Percentiles rank a stretch among this genome's conserved stretches.
Conservation (phyloP, 2,797 vertebrate genomes). For the Anguilla megastoma region DNA sequence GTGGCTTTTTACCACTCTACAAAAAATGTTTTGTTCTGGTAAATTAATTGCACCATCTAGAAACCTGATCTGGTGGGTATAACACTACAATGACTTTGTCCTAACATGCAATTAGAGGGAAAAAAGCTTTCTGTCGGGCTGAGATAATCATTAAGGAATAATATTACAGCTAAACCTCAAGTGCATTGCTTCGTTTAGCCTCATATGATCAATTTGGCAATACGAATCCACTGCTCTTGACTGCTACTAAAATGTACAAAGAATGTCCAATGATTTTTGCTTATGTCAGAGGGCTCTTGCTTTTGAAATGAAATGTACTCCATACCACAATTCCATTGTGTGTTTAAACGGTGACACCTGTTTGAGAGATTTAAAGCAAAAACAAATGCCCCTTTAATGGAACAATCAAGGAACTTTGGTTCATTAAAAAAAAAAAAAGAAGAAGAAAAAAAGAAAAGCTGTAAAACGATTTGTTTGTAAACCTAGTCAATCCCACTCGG, state of each 20-base stretch:
- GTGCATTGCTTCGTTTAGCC: slow-evolving; percentile 54
- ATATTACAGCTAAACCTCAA: slow-evolving; percentile 55
- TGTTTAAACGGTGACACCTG: not conserved
- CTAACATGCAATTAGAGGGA: slow-evolving; percentile 69
- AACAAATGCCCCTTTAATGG: not conserved
- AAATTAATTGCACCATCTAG: slow-evolving; percentile 75
- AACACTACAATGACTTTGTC: slow-evolving; percentile 72
- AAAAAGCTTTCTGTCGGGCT: slow-evolving; percentile 49
- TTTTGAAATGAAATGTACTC: not conserved
- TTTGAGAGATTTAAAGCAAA: not conserved
- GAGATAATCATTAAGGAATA: slow-evolving; percentile 64
- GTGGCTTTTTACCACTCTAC: not conserved
- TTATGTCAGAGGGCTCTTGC: not conserved
- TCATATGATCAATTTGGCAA: slow-evolving; percentile 29
- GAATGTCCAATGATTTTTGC: not conserved
- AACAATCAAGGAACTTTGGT: not conserved
- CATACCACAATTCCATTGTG: not conserved
- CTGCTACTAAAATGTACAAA: not conserved
- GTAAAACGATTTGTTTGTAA: not conserved
- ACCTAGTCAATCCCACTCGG: not conserved
- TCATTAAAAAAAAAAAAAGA: not conserved
- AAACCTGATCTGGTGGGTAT: slow-evolving; percentile 70
- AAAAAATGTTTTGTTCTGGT: slow-evolving; percentile 64
- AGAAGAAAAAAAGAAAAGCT: not conserved
- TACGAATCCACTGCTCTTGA: not conserved